Percentiles rank a stretch among this genome's conserved stretches.
These are phyloP conservation scores for Pipistrellus pygmaeus DNA, from an alignment of 2,797 vertebrate genomes.

Conservation along the genomic window DNA sequence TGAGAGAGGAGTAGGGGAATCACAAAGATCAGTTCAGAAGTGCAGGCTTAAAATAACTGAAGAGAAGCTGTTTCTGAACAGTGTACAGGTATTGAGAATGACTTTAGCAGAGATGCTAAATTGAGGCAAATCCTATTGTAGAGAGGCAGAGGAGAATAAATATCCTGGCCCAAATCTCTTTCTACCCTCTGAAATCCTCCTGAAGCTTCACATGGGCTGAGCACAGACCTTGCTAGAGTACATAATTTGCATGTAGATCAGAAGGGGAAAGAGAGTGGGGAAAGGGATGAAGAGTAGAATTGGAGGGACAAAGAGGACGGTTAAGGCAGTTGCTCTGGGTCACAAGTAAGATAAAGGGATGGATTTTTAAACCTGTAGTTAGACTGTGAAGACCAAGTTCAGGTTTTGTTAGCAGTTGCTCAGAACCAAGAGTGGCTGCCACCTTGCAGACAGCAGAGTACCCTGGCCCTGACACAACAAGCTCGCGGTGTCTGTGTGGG, in stretches of 20 bases:
- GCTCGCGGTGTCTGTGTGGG: neutral
- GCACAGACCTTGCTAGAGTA: neutral
- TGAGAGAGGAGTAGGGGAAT: neutral
- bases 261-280: neutral
- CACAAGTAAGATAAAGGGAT: neutral
- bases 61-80: neutral
- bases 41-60: neutral
- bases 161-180: neutral
- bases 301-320: neutral
- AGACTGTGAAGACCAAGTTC: neutral
- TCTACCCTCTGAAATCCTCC: neutral
- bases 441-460: neutral
- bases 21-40: neutral
- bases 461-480: neutral
- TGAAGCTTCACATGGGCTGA: too few relatives aligned
- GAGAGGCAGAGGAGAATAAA: neutral
- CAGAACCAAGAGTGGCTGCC: neutral
- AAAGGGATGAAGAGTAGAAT: neutral
- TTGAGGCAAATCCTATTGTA: neutral
- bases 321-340: neutral
- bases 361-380: neutral
- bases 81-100: neutral
- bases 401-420: neutral
- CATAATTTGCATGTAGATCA: neutral
- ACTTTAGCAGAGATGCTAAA: neutral